These are phyloP conservation scores for Chloroceryle aenea DNA, from an alignment of 2,113 vertebrate genomes.

Conservation along the genomic window DNA sequence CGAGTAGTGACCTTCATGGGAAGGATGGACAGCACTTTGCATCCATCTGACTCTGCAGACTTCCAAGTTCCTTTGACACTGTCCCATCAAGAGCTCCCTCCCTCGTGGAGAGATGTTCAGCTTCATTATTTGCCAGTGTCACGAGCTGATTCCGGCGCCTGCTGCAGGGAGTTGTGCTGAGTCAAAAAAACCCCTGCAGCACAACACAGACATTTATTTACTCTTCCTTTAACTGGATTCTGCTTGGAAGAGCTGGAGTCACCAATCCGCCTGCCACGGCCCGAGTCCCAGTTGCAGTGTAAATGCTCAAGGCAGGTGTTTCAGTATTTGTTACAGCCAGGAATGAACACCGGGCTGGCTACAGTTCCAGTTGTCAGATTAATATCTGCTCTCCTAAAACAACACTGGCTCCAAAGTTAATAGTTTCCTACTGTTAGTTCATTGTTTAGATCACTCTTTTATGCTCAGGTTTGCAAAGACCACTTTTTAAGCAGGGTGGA, in stretches of 20 bases:
- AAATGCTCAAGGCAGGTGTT: neutral
- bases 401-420: neutral
- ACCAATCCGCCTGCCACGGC: neutral
- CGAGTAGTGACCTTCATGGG: neutral
- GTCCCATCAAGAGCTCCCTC: neutral
- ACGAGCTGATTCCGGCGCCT: neutral
- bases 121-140: neutral
- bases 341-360: neutral
- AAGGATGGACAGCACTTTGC: neutral
- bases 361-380: neutral
- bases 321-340: neutral
- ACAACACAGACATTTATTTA: neutral
- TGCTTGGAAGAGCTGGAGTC: neutral
- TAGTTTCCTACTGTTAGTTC: neutral
- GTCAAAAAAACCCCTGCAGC: neutral
- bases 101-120: fast-evolving
- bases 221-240: neutral
- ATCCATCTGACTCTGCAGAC: neutral
- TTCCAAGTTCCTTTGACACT: neutral
- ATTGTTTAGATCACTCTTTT: neutral
- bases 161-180: neutral
- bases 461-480: neutral
- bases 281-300: neutral
- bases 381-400: neutral
- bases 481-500: neutral